These are phyloP conservation scores for Pontoporia blainvillei DNA, from an alignment of 2,113 vertebrate species.

Conservation along the genomic window DNA sequence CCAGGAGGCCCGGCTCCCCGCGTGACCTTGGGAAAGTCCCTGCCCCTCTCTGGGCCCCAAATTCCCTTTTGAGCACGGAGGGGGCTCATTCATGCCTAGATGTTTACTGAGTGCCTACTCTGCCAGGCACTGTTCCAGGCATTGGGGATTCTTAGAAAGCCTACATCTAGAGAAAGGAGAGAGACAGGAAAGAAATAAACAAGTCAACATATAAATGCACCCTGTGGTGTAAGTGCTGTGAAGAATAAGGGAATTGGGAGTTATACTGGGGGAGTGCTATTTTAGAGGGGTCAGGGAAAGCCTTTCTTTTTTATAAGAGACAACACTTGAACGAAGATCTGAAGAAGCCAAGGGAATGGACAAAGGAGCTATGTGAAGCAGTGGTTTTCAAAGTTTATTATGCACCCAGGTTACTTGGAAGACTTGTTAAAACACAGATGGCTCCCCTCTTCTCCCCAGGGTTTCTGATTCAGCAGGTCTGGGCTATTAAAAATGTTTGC, in stretches of 20 bases:
- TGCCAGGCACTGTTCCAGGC: background rate
- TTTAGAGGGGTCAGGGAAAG: background rate
- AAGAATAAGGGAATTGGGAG: background rate
- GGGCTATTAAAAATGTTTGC: background rate
- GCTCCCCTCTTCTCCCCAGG: background rate
- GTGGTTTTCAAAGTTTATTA: background rate
- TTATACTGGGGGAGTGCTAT: background rate
- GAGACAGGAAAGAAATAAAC: background rate
- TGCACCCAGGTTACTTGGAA: background rate
- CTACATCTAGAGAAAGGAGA: background rate
- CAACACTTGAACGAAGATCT: background rate
- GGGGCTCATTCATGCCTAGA: background rate
- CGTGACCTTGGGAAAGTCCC: background rate
- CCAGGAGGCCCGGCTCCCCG: background rate
- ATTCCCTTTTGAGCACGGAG: background rate
- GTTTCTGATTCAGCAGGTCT: background rate
- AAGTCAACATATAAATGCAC: background rate
- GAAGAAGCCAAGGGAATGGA: background rate
- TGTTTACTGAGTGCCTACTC: background rate
- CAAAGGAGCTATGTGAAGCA: background rate
- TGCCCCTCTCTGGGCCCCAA: background rate
- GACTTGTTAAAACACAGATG: background rate
- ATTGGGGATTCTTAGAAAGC: background rate
- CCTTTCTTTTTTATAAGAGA: background rate
- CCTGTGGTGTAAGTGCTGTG: too few species aligned